Evolutionary conservation across 2,113 vertebrate genomes (phyloP), one percentile per base, ranked within the genome.

Genomic region (Gymnorhina tibicen): DNA sequence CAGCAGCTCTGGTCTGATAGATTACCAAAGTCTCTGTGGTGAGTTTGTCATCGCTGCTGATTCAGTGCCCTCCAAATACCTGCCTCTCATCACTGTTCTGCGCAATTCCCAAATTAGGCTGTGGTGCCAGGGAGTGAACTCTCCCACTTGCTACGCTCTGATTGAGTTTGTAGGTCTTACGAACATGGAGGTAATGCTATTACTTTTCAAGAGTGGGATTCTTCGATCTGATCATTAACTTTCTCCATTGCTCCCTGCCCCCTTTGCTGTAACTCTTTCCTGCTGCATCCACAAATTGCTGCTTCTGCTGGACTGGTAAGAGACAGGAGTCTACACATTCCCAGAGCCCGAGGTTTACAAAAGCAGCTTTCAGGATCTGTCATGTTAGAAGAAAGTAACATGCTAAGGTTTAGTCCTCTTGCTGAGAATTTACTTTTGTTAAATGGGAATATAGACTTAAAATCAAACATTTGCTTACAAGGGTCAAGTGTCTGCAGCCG

Each of bases 121-220:
- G 68, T 75, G 47, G 60, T 89, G 86, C 73, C 77, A 95, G 58
- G 53, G 75, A 78, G 50, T 3, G 10, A 66, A 58, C 39, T 91
- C 76, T 92, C 52, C 80, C 33, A 46, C 73, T 91, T 87, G 73
- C 78, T 77, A 76, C 80, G 83, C 72, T 94, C 91, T 92, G 84
- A 80, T 75, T 91, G 66, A 89, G 85, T 93, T 76, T 87, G 85
- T 72, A 90, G 82, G 85, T 69, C 81, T 91, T 90, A 52, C 22
- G n/a, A 76, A 72, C 58, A 47, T 16, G 1, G 66, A 85, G 66
- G 42, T 46, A 91, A 78, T 46, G 55, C 26, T 66, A 67, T 77
- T 89, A 89, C 76, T 84, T 92, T 90, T 84, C 80, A 69, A 58
- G 80, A 80, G 22, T 44, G 35, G 21, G 41, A 64, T 81, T 92